A percentile compares a stretch with the other conserved stretches of the same genome.
Conservation (phyloP, 2,888 invertebrate species). For the Rhyacophila evoluta region DNA sequence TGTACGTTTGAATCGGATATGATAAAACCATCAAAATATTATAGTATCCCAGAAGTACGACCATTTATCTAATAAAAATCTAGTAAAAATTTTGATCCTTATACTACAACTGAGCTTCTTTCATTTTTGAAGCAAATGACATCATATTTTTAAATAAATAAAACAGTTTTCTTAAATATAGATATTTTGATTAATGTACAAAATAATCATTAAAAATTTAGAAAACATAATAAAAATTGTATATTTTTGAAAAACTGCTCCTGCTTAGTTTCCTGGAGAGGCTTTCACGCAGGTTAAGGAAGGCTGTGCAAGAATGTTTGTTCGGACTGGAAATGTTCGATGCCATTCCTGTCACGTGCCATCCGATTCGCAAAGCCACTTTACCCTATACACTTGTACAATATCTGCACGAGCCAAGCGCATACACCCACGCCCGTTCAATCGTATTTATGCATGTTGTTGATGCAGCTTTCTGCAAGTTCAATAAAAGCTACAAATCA, state of each 20-base stretch:
- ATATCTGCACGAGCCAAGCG: not conserved
- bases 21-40: too few relatives aligned
- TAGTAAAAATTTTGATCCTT: too few relatives aligned
- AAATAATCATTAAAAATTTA: too few relatives aligned
- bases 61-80: too few relatives aligned
- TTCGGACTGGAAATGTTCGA: not conserved
- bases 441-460: not conserved
- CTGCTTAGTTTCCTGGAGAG: not conserved
- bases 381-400: slow-evolving; percentile 34
- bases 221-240: too few relatives aligned
- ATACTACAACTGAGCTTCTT: too few relatives aligned
- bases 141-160: too few relatives aligned
- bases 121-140: too few relatives aligned
- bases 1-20: too few relatives aligned
- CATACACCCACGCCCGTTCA: not conserved
- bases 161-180: too few relatives aligned
- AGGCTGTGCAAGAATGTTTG: not conserved
- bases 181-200: too few relatives aligned
- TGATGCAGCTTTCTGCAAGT: not conserved
- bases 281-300: slow-evolving; percentile 1
- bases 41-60: too few relatives aligned
- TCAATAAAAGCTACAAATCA: not conserved
- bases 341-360: slow-evolving; percentile 39
- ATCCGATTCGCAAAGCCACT: slow-evolving; percentile 50
- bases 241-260: not conserved